Conservation (phyloP, 2,888 invertebrate species). For the Drosophila formosana region DNA sequence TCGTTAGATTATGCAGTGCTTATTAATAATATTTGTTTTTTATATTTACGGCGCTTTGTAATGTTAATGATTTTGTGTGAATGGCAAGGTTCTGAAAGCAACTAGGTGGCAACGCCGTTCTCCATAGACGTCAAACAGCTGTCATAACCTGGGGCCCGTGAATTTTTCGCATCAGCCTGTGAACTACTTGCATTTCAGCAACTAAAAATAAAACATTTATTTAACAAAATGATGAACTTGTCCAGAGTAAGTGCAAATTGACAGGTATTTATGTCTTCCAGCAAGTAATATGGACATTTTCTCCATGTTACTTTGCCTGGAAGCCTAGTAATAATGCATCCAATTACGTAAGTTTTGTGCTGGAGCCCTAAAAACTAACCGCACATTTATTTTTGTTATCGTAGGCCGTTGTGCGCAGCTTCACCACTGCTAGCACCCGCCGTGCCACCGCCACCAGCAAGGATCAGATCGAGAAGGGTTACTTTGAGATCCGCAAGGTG, state of each 20-base stretch:
- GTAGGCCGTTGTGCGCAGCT: slow-evolving; percentile 83
- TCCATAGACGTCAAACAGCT: slow-evolving; percentile 69
- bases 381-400: slow-evolving; percentile 51
- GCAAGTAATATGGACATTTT: background rate
- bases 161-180: slow-evolving; percentile 50
- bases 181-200: slow-evolving; percentile 41
- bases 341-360: slow-evolving; percentile 77
- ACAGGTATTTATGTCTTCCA: background rate
- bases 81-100: slow-evolving; percentile 34
- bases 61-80: slow-evolving; percentile 5
- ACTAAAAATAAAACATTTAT: slow-evolving; percentile 46
- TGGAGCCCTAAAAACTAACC: slow-evolving; percentile 63
- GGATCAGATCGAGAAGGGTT: slow-evolving; percentile 80
- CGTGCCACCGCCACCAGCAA: slow-evolving; percentile 63
- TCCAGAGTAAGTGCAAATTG: slow-evolving; percentile 79
- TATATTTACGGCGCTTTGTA: too few species aligned
- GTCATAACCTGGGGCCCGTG: slow-evolving; percentile 58
- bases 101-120: slow-evolving; percentile 51
- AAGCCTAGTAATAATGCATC: slow-evolving; percentile 4
- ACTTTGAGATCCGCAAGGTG: slow-evolving; percentile 76
- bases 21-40: too few species aligned
- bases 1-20: too few species aligned
- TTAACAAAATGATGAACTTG: slow-evolving; percentile 80
- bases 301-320: slow-evolving; percentile 1
- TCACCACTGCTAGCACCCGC: slow-evolving; percentile 73